phyloP scores from a whole-genome alignment of 2,888 invertebrate species.

The Acleris emargana region DNA sequence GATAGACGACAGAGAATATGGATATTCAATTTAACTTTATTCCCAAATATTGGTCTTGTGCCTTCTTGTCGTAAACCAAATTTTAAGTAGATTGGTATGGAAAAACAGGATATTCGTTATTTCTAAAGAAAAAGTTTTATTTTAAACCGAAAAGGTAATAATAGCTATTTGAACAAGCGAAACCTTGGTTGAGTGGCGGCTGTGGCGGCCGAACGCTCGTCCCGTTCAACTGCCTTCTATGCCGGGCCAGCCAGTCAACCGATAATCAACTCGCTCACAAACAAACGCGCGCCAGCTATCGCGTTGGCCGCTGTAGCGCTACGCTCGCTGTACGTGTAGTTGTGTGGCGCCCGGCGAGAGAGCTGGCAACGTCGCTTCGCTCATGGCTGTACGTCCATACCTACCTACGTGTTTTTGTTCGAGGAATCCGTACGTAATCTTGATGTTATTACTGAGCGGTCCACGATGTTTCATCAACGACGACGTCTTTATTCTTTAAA shows the following conservation, averaged over 20 bases:
- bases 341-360: constrained; percentile 60
- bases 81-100: too few relatives aligned
- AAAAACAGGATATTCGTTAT: background rate
- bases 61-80: too few relatives aligned
- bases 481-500: constrained; percentile 18
- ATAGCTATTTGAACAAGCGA: constrained; percentile 25
- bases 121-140: constrained; percentile 3
- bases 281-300: constrained; percentile 34
- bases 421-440: constrained; percentile 38
- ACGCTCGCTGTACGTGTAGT: constrained; percentile 41
- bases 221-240: constrained; percentile 36
- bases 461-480: constrained; percentile 32
- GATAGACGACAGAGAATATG: too few relatives aligned
- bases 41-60: too few relatives aligned
- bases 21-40: too few relatives aligned
- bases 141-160: constrained; percentile 1
- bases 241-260: constrained; percentile 36
- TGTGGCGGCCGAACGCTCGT: constrained; percentile 25
- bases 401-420: constrained; percentile 44
- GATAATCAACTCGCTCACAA: constrained; percentile 37
- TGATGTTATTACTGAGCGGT: constrained; percentile 34
- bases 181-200: constrained; percentile 33
- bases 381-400: constrained; percentile 44
- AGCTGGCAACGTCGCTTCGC: constrained; percentile 62
- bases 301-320: constrained; percentile 27